phyloP scores from a whole-genome alignment of 2,888 invertebrate genomes.

The Hybos culiciformis region DNA sequence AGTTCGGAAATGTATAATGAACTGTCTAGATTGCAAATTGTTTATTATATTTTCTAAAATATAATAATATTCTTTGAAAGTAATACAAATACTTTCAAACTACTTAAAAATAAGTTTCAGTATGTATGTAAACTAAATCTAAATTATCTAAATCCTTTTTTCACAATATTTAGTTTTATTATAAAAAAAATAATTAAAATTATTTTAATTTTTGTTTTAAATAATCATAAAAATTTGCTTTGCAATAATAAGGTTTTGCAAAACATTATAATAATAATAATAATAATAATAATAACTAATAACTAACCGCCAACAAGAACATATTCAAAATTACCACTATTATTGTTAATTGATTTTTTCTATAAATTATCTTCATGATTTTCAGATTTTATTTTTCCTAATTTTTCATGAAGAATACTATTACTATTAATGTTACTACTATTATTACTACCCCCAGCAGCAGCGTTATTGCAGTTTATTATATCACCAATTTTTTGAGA shows the following conservation, averaged over 20 bases:
- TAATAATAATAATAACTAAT: neutral
- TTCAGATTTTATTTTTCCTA: slow-evolving; percentile 34
- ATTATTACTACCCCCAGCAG: neutral
- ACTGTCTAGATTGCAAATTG: too few relatives aligned
- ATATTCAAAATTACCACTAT: slow-evolving; percentile 14
- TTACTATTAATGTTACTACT: neutral
- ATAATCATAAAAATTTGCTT: too few relatives aligned
- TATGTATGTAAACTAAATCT: slow-evolving; percentile 11
- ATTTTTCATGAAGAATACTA: slow-evolving; percentile 29
- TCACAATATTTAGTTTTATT: neutral
- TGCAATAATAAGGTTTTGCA: too few relatives aligned
- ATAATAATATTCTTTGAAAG: too few relatives aligned
- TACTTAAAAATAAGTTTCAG: slow-evolving; percentile 9
- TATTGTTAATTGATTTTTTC: slow-evolving; percentile 27
- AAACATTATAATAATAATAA: neutral
- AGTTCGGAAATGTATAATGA: too few relatives aligned
- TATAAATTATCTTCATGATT: slow-evolving; percentile 34
- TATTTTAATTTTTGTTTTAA: neutral
- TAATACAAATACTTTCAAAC: neutral
- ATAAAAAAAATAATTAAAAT: neutral
- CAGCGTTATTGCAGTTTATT: slow-evolving; percentile 20
- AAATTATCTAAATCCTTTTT: slow-evolving; percentile 8
- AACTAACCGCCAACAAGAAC: slow-evolving; percentile 13
- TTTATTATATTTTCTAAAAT: too few relatives aligned
- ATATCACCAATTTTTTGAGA: slow-evolving; percentile 20